Evolutionary conservation across 2,888 invertebrate species (phyloP), one percentile per base, ranked within the genome.

Genomic region (Lasioglossum lativentre): DNA sequence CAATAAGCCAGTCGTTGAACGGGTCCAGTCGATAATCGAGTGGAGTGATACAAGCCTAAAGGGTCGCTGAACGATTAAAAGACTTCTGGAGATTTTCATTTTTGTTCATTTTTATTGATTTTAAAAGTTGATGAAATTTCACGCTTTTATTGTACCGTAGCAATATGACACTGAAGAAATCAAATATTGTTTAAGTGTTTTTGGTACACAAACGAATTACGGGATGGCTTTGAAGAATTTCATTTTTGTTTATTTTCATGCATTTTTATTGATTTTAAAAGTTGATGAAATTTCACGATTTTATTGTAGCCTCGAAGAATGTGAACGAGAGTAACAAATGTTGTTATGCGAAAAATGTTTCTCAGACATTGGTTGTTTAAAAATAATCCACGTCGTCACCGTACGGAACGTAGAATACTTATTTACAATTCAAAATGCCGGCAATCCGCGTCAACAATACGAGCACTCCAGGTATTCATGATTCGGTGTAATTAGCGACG

Each of bases 1-100:
- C 45, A 63, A 76, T 66, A 47, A 76, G 40, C 42, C 23, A 42
- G 30, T 59, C n/a, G 63, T 23, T n/a, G 75, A 76, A 66, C 66
- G 34, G 45, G 68, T 30, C 66, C 45, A 47, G 45, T 34, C 23
- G 66, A 30, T 27, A 30, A 38, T 30, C 19, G 16, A 30, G 19
- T 23, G 12, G 23, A 68, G 4, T 23, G 38, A 23, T 68, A 12
- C 12, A 19, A 23, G 19, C 38, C 19, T n/a, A 10, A 38, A 23
- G 68, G 68, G 38, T 68, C 23, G 34, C 19, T 68, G 16, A 38
- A 38, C 16, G 23, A 38, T 38, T 23, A 38, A 68, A 38, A 12
- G 23, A n/a, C 66, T 34, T 30, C 34, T 66, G 38, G 0, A 12
- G 10, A 23, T 23, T 68, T 38, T 68, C 23, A 34, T 10, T 23